These are phyloP conservation scores for Leptinotarsa haldemani DNA, from an alignment of 2,888 invertebrate species.

Conservation along the genomic window DNA sequence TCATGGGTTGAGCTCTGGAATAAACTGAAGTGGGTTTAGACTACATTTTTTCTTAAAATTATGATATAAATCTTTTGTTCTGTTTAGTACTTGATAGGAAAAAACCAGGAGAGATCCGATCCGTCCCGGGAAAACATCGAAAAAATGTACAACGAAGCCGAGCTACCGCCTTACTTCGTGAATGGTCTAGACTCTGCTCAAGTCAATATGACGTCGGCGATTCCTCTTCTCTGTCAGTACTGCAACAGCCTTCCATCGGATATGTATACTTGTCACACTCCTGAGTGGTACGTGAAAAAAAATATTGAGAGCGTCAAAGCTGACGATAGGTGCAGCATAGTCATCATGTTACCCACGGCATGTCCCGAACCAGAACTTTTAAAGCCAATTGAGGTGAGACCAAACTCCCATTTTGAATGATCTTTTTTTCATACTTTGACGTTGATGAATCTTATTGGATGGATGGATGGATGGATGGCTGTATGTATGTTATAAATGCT, in stretches of 20 bases:
- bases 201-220: constrained; percentile 72
- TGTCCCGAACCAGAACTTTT: constrained; percentile 73
- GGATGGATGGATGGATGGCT: no score
- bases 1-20: no score
- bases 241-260: constrained; percentile 83
- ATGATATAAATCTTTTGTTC: constrained; percentile 15
- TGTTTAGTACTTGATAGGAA: constrained; percentile 70
- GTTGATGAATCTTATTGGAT: no score
- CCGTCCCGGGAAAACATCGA: constrained; percentile 70
- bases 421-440: no score
- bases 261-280: constrained; percentile 72
- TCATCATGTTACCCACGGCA: constrained; percentile 80
- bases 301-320: background rate
- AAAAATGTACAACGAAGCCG: constrained; percentile 68
- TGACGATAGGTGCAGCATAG: constrained; percentile 61
- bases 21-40: no score
- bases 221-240: constrained; percentile 82
- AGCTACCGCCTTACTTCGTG: constrained; percentile 69
- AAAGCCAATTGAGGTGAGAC: constrained; percentile 74
- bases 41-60: no score
- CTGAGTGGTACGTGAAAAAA: constrained; percentile 66
- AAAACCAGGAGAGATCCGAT: constrained; percentile 68
- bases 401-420: background rate
- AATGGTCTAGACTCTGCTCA: constrained; percentile 64
- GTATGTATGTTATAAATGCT: no score